Percentiles rank a stretch among this genome's conserved stretches.
These are phyloP conservation scores for Seriola quinqueradiata DNA, from an alignment of 2,113 vertebrate genomes.

Conservation along the genomic window DNA sequence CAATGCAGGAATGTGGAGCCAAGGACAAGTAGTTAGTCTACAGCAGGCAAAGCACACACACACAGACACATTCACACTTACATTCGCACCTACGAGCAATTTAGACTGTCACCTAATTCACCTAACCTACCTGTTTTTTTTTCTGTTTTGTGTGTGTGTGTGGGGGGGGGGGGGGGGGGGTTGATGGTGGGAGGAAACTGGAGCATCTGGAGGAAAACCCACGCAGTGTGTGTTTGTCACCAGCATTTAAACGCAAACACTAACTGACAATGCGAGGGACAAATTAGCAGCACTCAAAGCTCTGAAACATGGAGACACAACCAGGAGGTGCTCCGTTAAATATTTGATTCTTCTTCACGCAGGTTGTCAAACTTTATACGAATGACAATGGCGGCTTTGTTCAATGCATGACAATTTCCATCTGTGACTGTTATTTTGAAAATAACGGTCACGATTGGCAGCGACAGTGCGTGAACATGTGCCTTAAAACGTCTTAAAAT, in stretches of 20 bases:
- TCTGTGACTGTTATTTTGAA: slow-evolving; percentile 30
- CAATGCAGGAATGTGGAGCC: neutral
- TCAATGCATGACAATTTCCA: slow-evolving; percentile 28
- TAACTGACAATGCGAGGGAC: slow-evolving; percentile 44
- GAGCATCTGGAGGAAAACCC: slow-evolving; percentile 25
- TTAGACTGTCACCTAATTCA: neutral
- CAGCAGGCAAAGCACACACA: neutral
- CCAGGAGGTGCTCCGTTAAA: slow-evolving; percentile 43
- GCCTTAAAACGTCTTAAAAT: slow-evolving; percentile 32
- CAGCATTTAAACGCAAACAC: slow-evolving; percentile 34
- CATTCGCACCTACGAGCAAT: slow-evolving; percentile 6
- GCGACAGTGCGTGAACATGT: neutral
- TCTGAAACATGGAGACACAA: slow-evolving; percentile 20
- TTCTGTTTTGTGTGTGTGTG: neutral
- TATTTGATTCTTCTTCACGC: slow-evolving; percentile 48
- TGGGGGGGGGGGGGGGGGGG: too few relatives aligned
- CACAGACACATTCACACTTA: slow-evolving; percentile 21
- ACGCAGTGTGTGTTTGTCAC: slow-evolving; percentile 33
- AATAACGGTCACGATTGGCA: slow-evolving; percentile 21
- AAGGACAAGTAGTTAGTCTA: neutral
- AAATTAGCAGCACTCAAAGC: slow-evolving; percentile 49
- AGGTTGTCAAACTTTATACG: slow-evolving; percentile 48
- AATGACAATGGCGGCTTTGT: slow-evolving; percentile 36
- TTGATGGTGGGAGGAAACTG: slow-evolving; percentile 32
- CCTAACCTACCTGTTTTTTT: slow-evolving; percentile 1